Evolutionary conservation across 2,888 invertebrate species (phyloP).

Genomic region (Lottia scabra): DNA sequence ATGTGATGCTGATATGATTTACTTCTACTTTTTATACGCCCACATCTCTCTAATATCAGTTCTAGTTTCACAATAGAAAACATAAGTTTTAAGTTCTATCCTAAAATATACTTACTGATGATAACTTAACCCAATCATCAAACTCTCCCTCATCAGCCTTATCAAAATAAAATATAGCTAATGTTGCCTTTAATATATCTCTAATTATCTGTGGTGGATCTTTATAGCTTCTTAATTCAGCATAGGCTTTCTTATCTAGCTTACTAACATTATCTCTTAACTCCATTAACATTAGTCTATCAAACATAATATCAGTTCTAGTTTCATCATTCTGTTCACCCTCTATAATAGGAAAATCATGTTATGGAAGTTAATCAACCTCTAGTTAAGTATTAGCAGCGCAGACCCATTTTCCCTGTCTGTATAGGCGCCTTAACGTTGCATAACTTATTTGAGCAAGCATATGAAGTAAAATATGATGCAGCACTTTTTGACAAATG

Average conservation of each 20-base stretch:
- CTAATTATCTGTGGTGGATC: conserved; percentile 63
- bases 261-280: conserved; percentile 64
- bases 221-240: conserved; percentile 66
- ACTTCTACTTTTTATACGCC: no score
- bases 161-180: conserved; percentile 61
- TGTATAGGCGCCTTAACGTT: no score
- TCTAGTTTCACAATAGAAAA: no score
- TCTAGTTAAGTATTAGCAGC: no score
- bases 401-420: no score
- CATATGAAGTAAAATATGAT: no score
- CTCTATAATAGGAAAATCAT: conserved; percentile 44
- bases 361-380: no score
- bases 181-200: conserved; percentile 61
- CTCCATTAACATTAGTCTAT: conserved; percentile 67
- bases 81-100: no score
- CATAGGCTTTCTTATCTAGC: conserved; percentile 62
- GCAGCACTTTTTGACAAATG: no score
- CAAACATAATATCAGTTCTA: conserved; percentile 67
- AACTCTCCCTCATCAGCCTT: conserved; percentile 57
- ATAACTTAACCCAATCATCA: conserved; percentile 63
- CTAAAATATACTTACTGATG: conserved; percentile 52
- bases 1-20: no score
- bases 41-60: no score
- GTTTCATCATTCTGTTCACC: conserved; percentile 60
- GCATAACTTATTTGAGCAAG: no score